These are phyloP conservation scores for Andrena fulva DNA, from an alignment of 2,888 invertebrate species.

Conservation along the genomic window DNA sequence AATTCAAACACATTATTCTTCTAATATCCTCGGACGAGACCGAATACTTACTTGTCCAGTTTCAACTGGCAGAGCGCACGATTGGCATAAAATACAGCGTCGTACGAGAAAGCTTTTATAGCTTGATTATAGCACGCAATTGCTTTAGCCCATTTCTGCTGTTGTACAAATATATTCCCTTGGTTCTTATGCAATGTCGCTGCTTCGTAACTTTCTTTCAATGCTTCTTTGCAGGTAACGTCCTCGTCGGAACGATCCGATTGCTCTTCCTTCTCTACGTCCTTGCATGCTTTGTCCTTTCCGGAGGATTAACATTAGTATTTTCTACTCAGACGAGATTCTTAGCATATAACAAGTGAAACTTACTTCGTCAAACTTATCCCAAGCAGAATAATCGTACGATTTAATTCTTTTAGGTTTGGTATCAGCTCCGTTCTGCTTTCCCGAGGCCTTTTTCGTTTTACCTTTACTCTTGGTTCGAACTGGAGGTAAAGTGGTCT, in stretches of 20 bases:
- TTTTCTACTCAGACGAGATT: neutral
- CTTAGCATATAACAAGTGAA: neutral
- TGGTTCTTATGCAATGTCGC: conserved; percentile 90
- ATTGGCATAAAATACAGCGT: conserved; percentile 94
- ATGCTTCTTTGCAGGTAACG: conserved; percentile 84
- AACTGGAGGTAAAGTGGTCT: conserved; percentile 86
- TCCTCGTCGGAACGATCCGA: conserved; percentile 85
- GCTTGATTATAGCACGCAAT: conserved; percentile 95
- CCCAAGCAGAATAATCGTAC: conserved; percentile 91
- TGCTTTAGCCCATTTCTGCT: conserved; percentile 93
- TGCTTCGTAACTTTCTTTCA: conserved; percentile 86
- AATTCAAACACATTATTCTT: neutral
- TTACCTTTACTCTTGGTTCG: conserved; percentile 84
- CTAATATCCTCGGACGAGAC: neutral
- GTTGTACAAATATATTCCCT: conserved; percentile 93
- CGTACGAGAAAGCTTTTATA: conserved; percentile 91
- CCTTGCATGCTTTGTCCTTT: conserved; percentile 88
- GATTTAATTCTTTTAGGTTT: conserved; percentile 86
- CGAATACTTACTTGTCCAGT: conserved; percentile 88
- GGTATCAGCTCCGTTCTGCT: conserved; percentile 62
- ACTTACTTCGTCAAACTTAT: conserved; percentile 91
- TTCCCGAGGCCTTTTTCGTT: conserved; percentile 4
- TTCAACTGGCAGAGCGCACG: conserved; percentile 95
- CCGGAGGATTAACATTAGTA: conserved; percentile 9
- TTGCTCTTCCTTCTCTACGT: conserved; percentile 82